Evolutionary conservation across 2,113 vertebrate genomes (phyloP).

Genomic region (Rhea americana): DNA sequence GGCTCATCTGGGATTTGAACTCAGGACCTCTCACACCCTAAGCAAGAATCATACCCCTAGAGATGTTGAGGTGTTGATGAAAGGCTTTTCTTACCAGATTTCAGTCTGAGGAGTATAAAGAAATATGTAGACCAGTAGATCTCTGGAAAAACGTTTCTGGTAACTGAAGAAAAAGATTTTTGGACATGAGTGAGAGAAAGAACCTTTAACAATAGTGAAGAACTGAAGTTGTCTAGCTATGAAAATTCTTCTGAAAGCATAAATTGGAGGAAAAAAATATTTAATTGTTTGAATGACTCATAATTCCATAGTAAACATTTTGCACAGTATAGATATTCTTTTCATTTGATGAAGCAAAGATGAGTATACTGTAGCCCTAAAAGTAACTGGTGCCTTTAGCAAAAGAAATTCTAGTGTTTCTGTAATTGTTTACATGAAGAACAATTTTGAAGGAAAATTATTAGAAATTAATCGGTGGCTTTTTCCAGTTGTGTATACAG

Average conservation of each 20-base stretch:
- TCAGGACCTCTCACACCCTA: too few relatives aligned
- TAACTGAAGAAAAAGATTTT: background rate
- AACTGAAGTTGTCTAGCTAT: background rate
- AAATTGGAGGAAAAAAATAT: slow-evolving; percentile 21
- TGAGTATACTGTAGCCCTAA: background rate
- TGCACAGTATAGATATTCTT: slow-evolving; percentile 16
- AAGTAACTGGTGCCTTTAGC: slow-evolving; percentile 36
- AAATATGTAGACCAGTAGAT: rapidly evolving
- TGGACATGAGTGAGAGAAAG: background rate
- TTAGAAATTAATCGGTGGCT: slow-evolving; percentile 4
- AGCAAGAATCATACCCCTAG: too few relatives aligned
- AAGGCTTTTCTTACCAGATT: background rate
- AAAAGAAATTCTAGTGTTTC: slow-evolving; percentile 45
- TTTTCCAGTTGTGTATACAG: background rate
- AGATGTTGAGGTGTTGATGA: background rate
- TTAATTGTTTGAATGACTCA: slow-evolving; percentile 47
- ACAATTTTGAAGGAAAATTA: slow-evolving; percentile 30
- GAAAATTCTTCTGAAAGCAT: slow-evolving; percentile 7
- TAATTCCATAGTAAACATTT: slow-evolving; percentile 51
- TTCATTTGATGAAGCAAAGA: slow-evolving; percentile 37
- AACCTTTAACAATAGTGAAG: background rate
- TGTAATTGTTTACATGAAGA: slow-evolving; percentile 12
- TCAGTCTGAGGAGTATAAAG: background rate
- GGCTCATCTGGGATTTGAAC: too few relatives aligned
- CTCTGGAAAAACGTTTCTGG: background rate